phyloP scores from a whole-genome alignment of 2,797 vertebrate species.

The Glyptemys insculpta region DNA sequence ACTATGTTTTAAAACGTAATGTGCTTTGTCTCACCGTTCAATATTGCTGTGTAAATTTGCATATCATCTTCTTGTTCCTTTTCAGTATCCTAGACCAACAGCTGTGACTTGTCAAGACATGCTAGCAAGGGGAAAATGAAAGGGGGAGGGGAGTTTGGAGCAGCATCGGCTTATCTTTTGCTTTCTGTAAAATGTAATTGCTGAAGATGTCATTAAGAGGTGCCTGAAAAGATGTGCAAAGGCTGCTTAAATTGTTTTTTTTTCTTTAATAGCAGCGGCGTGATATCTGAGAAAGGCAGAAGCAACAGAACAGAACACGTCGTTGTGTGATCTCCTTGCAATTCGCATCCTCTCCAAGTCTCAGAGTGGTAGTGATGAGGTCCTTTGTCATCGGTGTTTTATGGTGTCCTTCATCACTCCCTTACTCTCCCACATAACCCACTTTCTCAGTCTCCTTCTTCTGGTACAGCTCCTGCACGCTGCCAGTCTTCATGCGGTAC shows the following conservation, averaged over 20 bases:
- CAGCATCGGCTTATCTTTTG: constrained; percentile 62
- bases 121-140: constrained; percentile 68
- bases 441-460: fast-evolving
- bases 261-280: background rate
- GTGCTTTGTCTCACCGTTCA: constrained; percentile 48
- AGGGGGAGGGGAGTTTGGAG: constrained; percentile 67
- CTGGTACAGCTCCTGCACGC: fast-evolving
- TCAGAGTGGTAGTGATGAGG: background rate
- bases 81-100: constrained; percentile 71
- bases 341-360: background rate
- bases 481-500: fast-evolving
- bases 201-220: constrained; percentile 67
- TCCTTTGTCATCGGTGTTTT: background rate
- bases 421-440: background rate
- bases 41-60: constrained; percentile 58
- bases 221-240: constrained; percentile 61
- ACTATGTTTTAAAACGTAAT: constrained; percentile 67
- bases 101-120: constrained; percentile 77
- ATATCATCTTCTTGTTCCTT: constrained; percentile 72
- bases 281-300: constrained; percentile 47
- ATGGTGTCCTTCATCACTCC: background rate
- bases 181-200: constrained; percentile 73
- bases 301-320: background rate
- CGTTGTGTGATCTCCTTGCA: fast-evolving
- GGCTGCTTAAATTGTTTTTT: constrained; percentile 42